A percentile compares a stretch with the other conserved stretches of the same genome.
These are phyloP conservation scores for Leptopilina myrica DNA, from an alignment of 2,888 invertebrate genomes.

Conservation along the genomic window DNA sequence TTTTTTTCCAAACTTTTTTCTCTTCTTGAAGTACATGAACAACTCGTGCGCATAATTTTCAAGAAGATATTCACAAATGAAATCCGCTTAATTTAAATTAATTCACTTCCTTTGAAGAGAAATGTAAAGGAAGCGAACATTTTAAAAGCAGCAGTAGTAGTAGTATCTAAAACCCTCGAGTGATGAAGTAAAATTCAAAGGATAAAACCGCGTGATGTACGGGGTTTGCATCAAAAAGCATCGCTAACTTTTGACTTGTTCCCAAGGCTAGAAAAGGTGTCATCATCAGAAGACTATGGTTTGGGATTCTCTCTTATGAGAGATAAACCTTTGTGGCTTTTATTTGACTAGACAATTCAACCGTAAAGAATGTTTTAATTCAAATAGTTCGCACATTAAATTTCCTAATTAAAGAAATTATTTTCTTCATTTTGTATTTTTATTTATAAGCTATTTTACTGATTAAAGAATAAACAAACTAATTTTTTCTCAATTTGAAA, in stretches of 20 bases:
- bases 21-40: background rate
- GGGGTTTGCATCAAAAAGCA: background rate
- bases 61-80: background rate
- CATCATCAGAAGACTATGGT: background rate
- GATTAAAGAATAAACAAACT: too few relatives aligned
- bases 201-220: background rate
- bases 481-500: too few relatives aligned
- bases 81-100: background rate
- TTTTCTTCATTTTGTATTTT: too few relatives aligned
- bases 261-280: slow-evolving; percentile 8
- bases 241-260: slow-evolving; percentile 20
- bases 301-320: slow-evolving; percentile 1
- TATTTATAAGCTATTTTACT: too few relatives aligned
- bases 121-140: background rate
- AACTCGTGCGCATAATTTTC: background rate
- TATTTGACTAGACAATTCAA: background rate
- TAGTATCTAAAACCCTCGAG: background rate
- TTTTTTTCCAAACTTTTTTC: too few relatives aligned
- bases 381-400: too few relatives aligned
- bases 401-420: too few relatives aligned
- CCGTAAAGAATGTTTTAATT: background rate
- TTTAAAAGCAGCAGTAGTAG: background rate
- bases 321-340: slow-evolving; percentile 1
- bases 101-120: background rate
- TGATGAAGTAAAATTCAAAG: slow-evolving; percentile 1